phyloP scores from a whole-genome alignment of 2,113 vertebrate species.

The Charina bottae region DNA sequence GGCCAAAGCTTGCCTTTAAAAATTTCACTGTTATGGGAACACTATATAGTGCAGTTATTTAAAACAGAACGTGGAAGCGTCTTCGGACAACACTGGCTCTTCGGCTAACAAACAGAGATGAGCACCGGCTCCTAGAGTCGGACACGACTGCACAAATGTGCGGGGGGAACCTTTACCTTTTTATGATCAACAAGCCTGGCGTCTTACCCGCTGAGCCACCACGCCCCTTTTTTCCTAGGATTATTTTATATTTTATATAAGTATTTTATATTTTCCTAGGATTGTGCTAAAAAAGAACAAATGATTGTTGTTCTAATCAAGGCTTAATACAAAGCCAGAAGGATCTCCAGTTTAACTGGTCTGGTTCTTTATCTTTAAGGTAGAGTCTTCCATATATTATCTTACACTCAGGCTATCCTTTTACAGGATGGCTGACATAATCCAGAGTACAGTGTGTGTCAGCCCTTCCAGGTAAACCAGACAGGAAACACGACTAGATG shows the following conservation, averaged over 20 bases:
- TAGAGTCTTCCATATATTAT: neutral
- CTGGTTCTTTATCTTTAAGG: neutral
- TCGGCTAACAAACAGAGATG: no score
- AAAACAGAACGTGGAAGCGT: no score
- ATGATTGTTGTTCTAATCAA: neutral
- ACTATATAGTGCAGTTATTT: neutral
- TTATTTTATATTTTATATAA: no score
- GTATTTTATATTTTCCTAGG: neutral
- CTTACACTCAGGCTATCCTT: neutral
- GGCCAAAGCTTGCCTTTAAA: neutral
- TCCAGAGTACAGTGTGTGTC: neutral
- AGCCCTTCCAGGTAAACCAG: no score
- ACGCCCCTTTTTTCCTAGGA: no score
- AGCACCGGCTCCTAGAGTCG: no score
- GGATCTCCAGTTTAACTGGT: neutral
- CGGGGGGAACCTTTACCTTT: no score
- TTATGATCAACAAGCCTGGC: no score
- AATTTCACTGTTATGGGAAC: neutral
- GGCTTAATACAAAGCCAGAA: neutral
- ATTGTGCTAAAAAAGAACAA: neutral
- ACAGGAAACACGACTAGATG: no score
- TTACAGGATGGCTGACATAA: neutral
- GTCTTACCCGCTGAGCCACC: no score
- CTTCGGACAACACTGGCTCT: no score
- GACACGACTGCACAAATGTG: no score